Conservation (phyloP, 2,113 vertebrate genomes). For the human (Homo sapiens) region DNA sequence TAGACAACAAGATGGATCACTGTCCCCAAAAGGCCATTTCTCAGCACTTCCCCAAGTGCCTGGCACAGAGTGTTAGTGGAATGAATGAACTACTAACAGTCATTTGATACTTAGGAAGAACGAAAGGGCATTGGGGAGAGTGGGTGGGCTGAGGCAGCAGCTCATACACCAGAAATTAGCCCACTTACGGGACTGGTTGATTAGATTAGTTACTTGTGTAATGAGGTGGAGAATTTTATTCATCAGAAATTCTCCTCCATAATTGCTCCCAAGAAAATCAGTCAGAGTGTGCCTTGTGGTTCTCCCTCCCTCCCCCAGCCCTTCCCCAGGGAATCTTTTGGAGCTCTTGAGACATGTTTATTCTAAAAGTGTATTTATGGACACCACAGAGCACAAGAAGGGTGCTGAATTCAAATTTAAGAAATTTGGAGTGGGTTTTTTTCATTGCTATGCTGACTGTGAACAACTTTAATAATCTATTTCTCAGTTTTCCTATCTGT, state of each 20-base stretch:
- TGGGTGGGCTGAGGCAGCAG: slow-evolving; percentile 61
- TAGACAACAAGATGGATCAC: background rate
- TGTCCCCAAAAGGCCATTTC: background rate
- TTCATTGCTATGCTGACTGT: background rate
- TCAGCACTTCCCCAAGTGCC: background rate
- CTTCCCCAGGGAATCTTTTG: background rate
- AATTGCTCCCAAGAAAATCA: slow-evolving; percentile 70
- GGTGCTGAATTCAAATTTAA: slow-evolving; percentile 11
- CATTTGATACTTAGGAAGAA: slow-evolving; percentile 6
- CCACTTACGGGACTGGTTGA: slow-evolving; percentile 74
- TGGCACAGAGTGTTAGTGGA: background rate
- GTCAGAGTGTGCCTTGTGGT: background rate
- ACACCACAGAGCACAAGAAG: background rate
- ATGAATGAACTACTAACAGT: background rate
- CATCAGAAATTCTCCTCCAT: slow-evolving; percentile 75
- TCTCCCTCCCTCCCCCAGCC: background rate
- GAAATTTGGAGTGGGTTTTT: background rate
- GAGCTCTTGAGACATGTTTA: slow-evolving; percentile 20
- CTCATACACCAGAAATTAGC: slow-evolving; percentile 66
- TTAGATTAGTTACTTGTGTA: slow-evolving; percentile 78
- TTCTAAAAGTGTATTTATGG: slow-evolving; percentile 27
- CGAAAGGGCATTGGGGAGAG: slow-evolving; percentile 62
- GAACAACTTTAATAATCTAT: background rate
- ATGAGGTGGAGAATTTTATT: slow-evolving; percentile 78
- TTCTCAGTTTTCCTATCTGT: slow-evolving; percentile 33